Evolutionary conservation across 2,113 vertebrate species (phyloP).

Genomic region (Centropus unirufus): DNA sequence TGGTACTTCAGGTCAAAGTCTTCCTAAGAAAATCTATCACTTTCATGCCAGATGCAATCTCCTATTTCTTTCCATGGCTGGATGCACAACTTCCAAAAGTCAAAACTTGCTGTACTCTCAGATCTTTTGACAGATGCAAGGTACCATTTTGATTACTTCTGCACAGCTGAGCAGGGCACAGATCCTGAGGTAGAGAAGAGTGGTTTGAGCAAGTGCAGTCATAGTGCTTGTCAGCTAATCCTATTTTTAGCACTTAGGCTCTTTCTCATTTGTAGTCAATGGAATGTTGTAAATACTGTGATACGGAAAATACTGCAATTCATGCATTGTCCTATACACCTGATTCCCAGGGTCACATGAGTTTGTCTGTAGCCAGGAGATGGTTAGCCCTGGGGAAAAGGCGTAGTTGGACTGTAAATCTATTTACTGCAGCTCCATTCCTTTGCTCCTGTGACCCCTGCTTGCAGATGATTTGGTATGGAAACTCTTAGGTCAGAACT

Average conservation of each 20-base stretch:
- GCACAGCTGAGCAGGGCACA: background rate
- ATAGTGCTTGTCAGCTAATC: background rate
- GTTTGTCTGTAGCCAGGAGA: accelerated
- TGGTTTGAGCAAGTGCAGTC: background rate
- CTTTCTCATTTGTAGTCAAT: background rate
- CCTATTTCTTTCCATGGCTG: background rate
- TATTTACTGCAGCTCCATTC: background rate
- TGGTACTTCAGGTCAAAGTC: background rate
- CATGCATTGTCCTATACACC: accelerated
- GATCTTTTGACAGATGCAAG: background rate
- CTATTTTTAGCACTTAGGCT: background rate
- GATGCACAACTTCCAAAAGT: background rate
- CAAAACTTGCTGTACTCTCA: background rate
- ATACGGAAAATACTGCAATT: background rate
- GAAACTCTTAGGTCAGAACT: background rate
- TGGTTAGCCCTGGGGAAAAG: background rate
- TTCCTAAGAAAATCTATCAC: background rate
- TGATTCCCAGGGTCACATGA: accelerated
- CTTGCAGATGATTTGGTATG: background rate
- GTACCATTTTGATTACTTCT: background rate
- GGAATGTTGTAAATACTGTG: background rate
- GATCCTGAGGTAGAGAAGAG: background rate
- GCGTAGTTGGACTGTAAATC: background rate
- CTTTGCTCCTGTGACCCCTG: accelerated
- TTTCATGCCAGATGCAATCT: slow-evolving; percentile 8